These are phyloP conservation scores for Bradypodion ventrale DNA, from an alignment of 2,797 vertebrate genomes.

Conservation along the genomic window DNA sequence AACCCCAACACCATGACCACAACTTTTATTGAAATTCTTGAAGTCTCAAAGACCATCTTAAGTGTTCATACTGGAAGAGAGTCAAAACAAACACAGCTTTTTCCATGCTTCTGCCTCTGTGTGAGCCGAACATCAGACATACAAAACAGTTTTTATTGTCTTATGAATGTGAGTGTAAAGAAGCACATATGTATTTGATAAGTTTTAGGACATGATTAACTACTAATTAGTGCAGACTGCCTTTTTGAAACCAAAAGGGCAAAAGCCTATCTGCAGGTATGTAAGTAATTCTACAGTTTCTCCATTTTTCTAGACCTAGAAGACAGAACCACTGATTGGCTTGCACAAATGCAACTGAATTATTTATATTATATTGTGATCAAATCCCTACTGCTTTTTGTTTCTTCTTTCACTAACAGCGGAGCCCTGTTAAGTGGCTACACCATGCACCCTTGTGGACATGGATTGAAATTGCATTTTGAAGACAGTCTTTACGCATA, in stretches of 20 bases:
- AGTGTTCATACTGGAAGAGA: background rate
- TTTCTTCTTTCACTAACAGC: conserved; percentile 50
- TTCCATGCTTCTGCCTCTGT: accelerated
- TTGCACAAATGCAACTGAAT: conserved; percentile 56
- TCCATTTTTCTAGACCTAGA: conserved; percentile 49
- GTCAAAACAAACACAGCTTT: background rate
- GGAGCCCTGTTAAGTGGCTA: conserved; percentile 61
- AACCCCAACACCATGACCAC: background rate
- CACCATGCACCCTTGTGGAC: conserved; percentile 76
- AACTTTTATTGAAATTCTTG: background rate
- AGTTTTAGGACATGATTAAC: background rate
- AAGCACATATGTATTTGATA: background rate
- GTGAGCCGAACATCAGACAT: background rate
- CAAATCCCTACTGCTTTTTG: conserved; percentile 52
- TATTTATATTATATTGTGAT: conserved; percentile 53
- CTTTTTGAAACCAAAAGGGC: background rate
- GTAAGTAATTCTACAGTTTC: background rate
- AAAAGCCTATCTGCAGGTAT: background rate
- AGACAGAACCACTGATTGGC: conserved; percentile 64
- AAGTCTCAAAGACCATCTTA: background rate
- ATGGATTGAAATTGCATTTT: conserved; percentile 63
- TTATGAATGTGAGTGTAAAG: conserved; percentile 2
- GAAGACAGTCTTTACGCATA: conserved; percentile 18
- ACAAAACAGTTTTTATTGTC: background rate
- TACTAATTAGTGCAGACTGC: background rate